A percentile compares a stretch with the other conserved stretches of the same genome.
Evolutionary conservation across 1,140 invertebrate genomes (phyloP).

Genomic region (Drosophila ercepeae): DNA sequence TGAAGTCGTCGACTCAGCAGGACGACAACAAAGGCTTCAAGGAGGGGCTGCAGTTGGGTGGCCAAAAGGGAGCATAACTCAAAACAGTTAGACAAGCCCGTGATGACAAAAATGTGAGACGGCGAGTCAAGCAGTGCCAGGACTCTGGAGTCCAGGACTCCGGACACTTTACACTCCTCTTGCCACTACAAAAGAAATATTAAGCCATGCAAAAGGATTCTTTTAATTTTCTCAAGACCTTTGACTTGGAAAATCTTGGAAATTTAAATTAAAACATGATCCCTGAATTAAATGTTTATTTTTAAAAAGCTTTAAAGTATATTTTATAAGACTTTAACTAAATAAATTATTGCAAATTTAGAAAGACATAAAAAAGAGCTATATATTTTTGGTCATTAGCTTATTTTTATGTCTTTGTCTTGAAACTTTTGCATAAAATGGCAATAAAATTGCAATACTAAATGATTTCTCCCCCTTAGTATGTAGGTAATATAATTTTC

Average conservation of each 20-base stretch:
- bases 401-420: too few species aligned
- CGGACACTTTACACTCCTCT: constrained; percentile 3
- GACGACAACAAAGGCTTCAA: constrained; percentile 39
- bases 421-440: too few species aligned
- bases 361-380: too few species aligned
- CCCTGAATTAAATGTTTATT: not conserved
- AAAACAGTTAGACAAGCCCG: constrained; percentile 63
- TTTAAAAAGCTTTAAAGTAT: too few species aligned
- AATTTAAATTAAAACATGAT: not conserved
- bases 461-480: too few species aligned
- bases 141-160: constrained; percentile 4
- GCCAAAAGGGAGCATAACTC: constrained; percentile 54
- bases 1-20: not conserved
- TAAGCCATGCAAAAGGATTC: not conserved
- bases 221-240: not conserved
- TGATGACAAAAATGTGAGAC: constrained; percentile 70
- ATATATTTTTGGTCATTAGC: too few species aligned
- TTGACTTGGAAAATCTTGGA: not conserved
- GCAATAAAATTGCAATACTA: too few species aligned
- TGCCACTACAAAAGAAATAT: not conserved
- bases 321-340: too few species aligned
- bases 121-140: constrained; percentile 33
- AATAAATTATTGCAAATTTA: too few species aligned
- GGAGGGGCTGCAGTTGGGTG: not conserved
- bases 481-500: too few species aligned